These are phyloP conservation scores for Julus scanicus DNA, from an alignment of 2,888 invertebrate species.

Conservation along the genomic window DNA sequence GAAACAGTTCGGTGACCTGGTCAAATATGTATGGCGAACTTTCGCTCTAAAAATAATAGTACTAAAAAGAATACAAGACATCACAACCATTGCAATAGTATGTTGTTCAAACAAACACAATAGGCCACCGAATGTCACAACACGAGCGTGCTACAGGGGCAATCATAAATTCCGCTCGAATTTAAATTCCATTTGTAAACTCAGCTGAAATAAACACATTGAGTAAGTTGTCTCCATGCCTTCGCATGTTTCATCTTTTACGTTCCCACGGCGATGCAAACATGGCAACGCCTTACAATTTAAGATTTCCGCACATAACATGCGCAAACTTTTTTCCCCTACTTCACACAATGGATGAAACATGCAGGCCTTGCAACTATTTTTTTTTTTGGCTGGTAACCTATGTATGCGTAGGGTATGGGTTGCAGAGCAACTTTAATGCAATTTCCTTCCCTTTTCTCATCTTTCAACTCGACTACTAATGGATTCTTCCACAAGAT, in stretches of 20 bases:
- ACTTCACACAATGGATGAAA: constrained; percentile 45
- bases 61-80: neutral
- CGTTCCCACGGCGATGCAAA: constrained; percentile 46
- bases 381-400: constrained; percentile 68
- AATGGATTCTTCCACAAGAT: constrained; percentile 52
- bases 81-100: neutral
- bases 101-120: neutral
- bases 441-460: constrained; percentile 48
- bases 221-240: neutral
- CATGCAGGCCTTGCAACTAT: constrained; percentile 66
- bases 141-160: neutral
- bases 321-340: constrained; percentile 36
- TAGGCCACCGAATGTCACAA: neutral
- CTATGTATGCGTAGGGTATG: neutral
- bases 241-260: neutral
- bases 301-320: constrained; percentile 45
- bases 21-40: neutral
- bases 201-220: neutral
- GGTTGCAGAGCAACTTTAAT: constrained; percentile 29
- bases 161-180: neutral
- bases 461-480: constrained; percentile 40
- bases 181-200: neutral
- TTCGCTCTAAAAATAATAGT: too few relatives aligned
- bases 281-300: constrained; percentile 46
- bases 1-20: neutral